Evolutionary conservation across 1,140 invertebrate species (phyloP).

Genomic region (Papilio polytes): DNA sequence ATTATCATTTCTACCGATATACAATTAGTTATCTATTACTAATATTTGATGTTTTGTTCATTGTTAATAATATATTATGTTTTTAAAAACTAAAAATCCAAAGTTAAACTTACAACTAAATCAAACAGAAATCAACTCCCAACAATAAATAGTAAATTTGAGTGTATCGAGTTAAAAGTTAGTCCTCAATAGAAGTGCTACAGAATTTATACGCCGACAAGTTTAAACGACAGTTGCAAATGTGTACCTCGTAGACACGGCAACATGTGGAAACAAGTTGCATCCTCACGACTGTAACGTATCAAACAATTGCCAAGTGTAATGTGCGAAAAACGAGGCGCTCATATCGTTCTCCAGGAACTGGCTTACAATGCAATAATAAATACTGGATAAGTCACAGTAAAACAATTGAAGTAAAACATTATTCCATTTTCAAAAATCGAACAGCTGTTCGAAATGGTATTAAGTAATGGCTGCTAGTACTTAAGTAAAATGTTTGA

Average conservation of each 20-base stretch:
- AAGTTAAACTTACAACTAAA: background rate
- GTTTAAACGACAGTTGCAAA: conserved; percentile 30
- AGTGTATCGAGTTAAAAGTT: conserved; percentile 10
- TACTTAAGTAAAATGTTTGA: no score
- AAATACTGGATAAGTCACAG: background rate
- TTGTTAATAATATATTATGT: background rate
- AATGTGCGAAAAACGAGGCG: conserved; percentile 64
- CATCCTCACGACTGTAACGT: conserved; percentile 55
- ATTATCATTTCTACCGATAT: conserved; percentile 19
- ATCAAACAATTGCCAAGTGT: conserved; percentile 67
- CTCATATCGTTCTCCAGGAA: conserved; percentile 46
- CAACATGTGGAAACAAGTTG: conserved; percentile 44
- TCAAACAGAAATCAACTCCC: background rate
- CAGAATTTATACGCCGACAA: conserved; percentile 7
- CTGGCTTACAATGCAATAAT: background rate
- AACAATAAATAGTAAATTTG: background rate
- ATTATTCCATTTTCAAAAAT: background rate
- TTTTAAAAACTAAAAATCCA: background rate
- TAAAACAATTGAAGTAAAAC: background rate
- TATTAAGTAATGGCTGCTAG: no score
- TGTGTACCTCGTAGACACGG: conserved; percentile 8
- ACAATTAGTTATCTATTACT: conserved; percentile 6
- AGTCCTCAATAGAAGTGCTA: conserved; percentile 4
- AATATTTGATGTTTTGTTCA: conserved; percentile 8
- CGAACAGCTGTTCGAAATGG: no score